A percentile compares a stretch with the other conserved stretches of the same genome.
Conservation (phyloP, 2,113 vertebrate species). For the Rattus rattus region DNA sequence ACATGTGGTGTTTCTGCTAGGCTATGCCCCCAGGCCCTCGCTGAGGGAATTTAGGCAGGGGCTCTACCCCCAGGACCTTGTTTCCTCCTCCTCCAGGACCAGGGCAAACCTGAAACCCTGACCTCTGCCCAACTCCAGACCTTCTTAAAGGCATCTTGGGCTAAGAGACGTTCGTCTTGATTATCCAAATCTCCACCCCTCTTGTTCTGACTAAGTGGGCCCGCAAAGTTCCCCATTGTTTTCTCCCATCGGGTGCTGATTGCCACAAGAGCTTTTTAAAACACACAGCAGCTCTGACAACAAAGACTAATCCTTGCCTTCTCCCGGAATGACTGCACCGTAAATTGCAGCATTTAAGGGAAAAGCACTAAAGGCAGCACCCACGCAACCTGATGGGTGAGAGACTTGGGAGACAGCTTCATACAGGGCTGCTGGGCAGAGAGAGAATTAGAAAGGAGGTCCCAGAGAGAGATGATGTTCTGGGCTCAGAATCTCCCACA, state of each 20-base stretch:
- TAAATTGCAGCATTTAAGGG: conserved; percentile 54
- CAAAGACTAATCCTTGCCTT: conserved; percentile 40
- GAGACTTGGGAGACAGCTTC: background rate
- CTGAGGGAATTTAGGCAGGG: background rate
- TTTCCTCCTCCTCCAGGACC: background rate
- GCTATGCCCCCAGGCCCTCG: background rate
- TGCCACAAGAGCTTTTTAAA: conserved; percentile 52
- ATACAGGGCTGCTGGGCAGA: background rate
- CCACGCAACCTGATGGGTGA: background rate
- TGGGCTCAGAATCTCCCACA: background rate
- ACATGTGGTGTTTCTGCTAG: background rate
- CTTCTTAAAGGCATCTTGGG: background rate
- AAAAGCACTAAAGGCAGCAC: background rate
- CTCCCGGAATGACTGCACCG: background rate
- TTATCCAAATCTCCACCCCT: background rate
- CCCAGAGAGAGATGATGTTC: background rate
- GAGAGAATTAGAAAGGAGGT: background rate
- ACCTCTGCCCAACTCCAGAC: background rate
- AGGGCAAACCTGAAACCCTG: background rate
- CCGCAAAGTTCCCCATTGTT: background rate
- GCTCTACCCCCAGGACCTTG: background rate
- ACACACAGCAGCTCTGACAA: background rate
- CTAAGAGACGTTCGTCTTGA: background rate
- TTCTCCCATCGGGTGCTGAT: background rate
- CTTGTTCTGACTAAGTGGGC: conserved; percentile 43